Evolutionary conservation across 1,140 invertebrate species (phyloP), one percentile per base, ranked within the genome.

Genomic region (Zaprionus kolodkinae): DNA sequence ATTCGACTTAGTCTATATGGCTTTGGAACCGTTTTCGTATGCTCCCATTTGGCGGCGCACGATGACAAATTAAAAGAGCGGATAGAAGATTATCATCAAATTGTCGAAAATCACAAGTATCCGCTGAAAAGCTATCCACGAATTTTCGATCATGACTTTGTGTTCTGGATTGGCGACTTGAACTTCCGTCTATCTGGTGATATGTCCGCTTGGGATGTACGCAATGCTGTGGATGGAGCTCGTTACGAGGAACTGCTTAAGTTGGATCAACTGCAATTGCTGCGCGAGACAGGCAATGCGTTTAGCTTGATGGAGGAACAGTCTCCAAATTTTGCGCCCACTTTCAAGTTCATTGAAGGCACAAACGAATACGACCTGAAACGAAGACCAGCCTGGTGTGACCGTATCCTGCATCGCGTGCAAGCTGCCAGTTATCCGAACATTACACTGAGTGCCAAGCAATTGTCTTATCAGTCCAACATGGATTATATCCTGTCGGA

Each of bases 311-410:
- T 98, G 40, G 93, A 91, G n/a, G 97, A 98, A 93, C 93, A 94
- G 7, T 80, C 94, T 55, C 95, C 97, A 6, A 94, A 93, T 43
- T 98, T 98, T 93, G 95, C 96, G 10, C 97, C 97, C 7, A 98
- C 97, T 3, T 98, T 97, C 91, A 98, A 98, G 94, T 98, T 96
- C 91, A 93, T 95, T 77, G 95, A 96, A 60, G 95, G 95, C 9
- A 94, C 95, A 5, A 94, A 95, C 72, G 94, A 95, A 50, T 98
- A 97, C 93, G 96, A 98, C 93, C 81, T 95, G 52, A 97, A 96
- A 27, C 94, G 99, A 89, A 96, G 97, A 13, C 99, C 99, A 13
- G 98, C 99, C 10, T 99, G 99, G 99, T 99, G 98, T 94, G 99
- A 99, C 94, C 94, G 99, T 79, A 96, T 99, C 75, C 94, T 99